A percentile compares a stretch with the other conserved stretches of the same genome.
These are phyloP conservation scores for Rhamnusium bicolor DNA, from an alignment of 2,888 invertebrate species.

Conservation along the genomic window DNA sequence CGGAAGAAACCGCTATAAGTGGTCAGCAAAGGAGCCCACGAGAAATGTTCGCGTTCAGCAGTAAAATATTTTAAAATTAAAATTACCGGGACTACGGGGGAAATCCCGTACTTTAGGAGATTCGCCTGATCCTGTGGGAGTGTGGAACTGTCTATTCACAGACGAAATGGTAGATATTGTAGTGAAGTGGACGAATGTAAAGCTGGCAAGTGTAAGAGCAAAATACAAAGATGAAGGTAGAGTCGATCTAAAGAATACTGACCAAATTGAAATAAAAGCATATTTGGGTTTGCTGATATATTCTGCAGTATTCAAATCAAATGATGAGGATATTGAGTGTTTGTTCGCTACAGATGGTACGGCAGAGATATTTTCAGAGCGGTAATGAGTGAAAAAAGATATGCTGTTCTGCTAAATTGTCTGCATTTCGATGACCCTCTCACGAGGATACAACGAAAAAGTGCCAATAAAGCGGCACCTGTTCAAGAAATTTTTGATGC, in stretches of 20 bases:
- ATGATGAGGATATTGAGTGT: slow-evolving; percentile 18
- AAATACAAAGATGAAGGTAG: neutral
- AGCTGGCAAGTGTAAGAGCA: neutral
- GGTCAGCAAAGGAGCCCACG: slow-evolving; percentile 14
- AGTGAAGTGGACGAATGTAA: neutral
- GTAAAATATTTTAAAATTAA: slow-evolving; percentile 28
- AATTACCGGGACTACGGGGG: slow-evolving; percentile 13
- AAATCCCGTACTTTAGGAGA: slow-evolving; percentile 16
- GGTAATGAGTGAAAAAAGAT: slow-evolving; percentile 16
- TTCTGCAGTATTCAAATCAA: slow-evolving; percentile 26
- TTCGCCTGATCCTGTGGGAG: neutral
- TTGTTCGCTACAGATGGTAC: slow-evolving; percentile 34
- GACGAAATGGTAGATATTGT: neutral
- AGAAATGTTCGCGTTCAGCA: slow-evolving; percentile 19
- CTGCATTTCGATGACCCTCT: slow-evolving; percentile 30
- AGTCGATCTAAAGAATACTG: neutral
- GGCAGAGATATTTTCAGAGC: slow-evolving; percentile 28
- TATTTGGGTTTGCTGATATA: slow-evolving; percentile 1
- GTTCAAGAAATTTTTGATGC: slow-evolving; percentile 13
- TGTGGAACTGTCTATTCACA: slow-evolving; percentile 10
- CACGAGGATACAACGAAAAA: slow-evolving; percentile 29
- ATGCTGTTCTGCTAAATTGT: slow-evolving; percentile 19
- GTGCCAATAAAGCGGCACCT: slow-evolving; percentile 6
- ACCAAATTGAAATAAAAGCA: neutral
- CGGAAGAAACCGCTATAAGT: slow-evolving; percentile 32